Base-by-base conservation (phyloP, 2,113 vertebrate species). In the Carollia perspicillata region DNA sequence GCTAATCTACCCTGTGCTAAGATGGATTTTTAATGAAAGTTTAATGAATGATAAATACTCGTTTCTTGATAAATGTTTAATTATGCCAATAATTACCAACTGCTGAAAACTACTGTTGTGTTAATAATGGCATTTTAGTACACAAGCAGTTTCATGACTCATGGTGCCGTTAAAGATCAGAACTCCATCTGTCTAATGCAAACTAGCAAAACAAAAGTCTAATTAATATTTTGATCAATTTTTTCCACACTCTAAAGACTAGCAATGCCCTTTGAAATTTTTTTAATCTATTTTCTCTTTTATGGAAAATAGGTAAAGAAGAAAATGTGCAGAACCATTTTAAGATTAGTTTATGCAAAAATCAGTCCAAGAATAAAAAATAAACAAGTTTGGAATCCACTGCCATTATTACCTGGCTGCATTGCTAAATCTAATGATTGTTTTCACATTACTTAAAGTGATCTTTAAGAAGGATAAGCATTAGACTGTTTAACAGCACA, bases 71-170 rank as follows among this genome's bases (percentile, higher is more conserved):
- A 99, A 99, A 99, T 99, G 98, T 99, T 99, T 98, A 99, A 99
- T 99, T 99, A 99, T 98, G 99, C 98, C 99, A 99, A 99, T 99
- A 99, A 99, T 99, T 99, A 99, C 98, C 98, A 98, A 99, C 98
- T 99, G 99, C 98, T 98, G 98, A 99, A 99, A 99, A 99, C 98
- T 98, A 98, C 98, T 99, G 98, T 99, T 99, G 99, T 99, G 99
- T 98, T 98, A 99, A 99, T 99, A 99, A 99, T 98, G 98, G 98
- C 98, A 98, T 98, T 98, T 98, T 97, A 98, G 98, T 98, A 98
- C 98, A 98, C 98, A 99, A 95, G 98, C 98, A 97, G 97, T 97
- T 98, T 97, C 98, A 97, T 98, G 98, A 98, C 98, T 99, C 98
- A 98, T 93, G 97, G 98, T 97, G 98, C 98, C 98, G 98, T 96